phyloP scores from a whole-genome alignment of 2,888 invertebrate genomes.

The Trissoscelio sp. region DNA sequence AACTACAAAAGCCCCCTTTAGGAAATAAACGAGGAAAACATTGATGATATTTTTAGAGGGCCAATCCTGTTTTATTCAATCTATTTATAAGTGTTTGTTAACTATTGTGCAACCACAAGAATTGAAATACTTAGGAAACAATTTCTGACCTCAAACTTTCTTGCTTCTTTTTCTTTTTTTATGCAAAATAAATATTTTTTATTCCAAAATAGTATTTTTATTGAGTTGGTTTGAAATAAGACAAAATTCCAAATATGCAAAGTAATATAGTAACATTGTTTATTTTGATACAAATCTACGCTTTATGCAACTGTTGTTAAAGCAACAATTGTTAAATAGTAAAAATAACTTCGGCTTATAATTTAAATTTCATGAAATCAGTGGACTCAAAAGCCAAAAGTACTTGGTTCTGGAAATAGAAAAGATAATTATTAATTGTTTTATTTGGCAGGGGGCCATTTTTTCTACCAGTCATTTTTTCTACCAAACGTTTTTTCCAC shows the following conservation, averaged over 20 bases:
- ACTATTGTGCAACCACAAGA: neutral
- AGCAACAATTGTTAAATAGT: neutral
- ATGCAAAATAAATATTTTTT: constrained; percentile 1
- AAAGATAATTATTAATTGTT: no score
- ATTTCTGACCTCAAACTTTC: no score
- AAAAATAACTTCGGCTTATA: no score
- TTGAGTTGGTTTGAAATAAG: neutral
- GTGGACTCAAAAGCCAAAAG: no score
- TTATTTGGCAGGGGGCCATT: no score
- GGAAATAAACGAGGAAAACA: constrained; percentile 89
- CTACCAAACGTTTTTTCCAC: no score
- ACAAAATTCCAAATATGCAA: neutral
- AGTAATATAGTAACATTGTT: neutral
- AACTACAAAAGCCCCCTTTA: constrained; percentile 89
- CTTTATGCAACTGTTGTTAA: neutral
- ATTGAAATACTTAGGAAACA: no score
- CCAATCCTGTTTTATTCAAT: neutral
- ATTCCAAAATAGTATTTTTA: neutral
- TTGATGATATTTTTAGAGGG: constrained; percentile 80
- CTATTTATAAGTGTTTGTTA: constrained; percentile 24
- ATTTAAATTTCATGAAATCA: no score
- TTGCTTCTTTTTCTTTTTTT: no score
- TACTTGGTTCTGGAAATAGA: no score
- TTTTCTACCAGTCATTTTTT: no score
- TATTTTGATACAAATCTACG: neutral